phyloP scores from a whole-genome alignment of 2,113 vertebrate species.

The Daboia siamensis region DNA sequence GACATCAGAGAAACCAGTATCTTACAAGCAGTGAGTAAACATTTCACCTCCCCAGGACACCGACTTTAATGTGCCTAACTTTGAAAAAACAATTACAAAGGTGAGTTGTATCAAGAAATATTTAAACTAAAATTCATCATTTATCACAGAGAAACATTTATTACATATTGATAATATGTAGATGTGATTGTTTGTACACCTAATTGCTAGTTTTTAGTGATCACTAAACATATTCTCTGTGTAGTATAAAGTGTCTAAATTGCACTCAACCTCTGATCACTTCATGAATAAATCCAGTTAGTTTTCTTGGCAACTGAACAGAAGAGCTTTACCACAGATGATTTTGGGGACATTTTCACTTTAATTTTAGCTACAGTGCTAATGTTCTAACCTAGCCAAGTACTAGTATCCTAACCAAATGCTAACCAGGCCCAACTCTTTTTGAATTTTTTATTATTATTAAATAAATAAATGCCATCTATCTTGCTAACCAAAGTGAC shows the following conservation, averaged over 20 bases:
- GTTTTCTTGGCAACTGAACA: background rate
- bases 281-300: background rate
- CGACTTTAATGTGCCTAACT: background rate
- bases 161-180: background rate
- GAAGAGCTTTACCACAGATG: background rate
- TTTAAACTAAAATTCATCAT: background rate
- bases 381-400: background rate
- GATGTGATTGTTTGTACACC: background rate
- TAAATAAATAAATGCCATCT: background rate
- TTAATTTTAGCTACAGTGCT: background rate
- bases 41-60: background rate
- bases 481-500: background rate
- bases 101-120: background rate
- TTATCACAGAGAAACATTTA: background rate
- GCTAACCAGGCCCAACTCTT: background rate
- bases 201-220: background rate
- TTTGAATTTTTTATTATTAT: background rate
- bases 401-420: background rate
- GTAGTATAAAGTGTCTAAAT: background rate
- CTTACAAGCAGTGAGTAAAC: background rate
- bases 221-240: background rate
- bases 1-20: background rate
- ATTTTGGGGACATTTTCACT: background rate
- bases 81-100: background rate
- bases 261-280: background rate